Evolutionary conservation across 1,140 invertebrate genomes (phyloP), one percentile per base, ranked within the genome.

Genomic region (Drusus annulatus): DNA sequence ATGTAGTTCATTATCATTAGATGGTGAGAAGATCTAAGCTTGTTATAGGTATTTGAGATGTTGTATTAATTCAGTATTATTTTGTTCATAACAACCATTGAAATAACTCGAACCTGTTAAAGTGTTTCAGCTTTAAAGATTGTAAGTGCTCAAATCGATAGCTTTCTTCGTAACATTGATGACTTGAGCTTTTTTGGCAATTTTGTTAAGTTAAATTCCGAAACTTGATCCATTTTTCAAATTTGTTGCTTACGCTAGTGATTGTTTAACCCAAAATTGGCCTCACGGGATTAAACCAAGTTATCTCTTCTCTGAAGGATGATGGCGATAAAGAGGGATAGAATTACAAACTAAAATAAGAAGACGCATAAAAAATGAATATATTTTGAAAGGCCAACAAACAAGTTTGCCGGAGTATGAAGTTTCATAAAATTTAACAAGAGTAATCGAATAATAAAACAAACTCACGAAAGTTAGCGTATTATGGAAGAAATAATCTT

Each of bases 281-380:
- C 62, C 28, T 31, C 7, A 23, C n/a, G 15, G 56, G 3, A 23
- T 19, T 15, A 21, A 65, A 65, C 62, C 21, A 65, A 65, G 62
- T 65, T 65, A 25, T 65, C 62, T 65, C 62, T 28, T 28, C 16
- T 65, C 10, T 65, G 62, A 65, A 65, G 62, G 25, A 25, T 65
- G 62, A 65, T 65, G 62, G 21, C 62, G 62, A 65, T 65, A 65
- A 65, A 65, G 62, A 25, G 62, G 56, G 62, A 65, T 65, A 31
- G 16, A 65, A 65, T 65, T 65, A 65, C 28, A 15, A 65, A 65
- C 62, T 65, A 15, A 65, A 65, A 65, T 65, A 65, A 28, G 62
- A 28, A 65, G 62, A 65, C 62, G 62, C 62, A n/a, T 65, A 65
- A 65, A 65, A 65, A 65, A 65, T 63, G 62, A 28, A 65, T 65